phyloP scores from a whole-genome alignment of 2,888 invertebrate genomes.

The Strigamia transsilvanica region DNA sequence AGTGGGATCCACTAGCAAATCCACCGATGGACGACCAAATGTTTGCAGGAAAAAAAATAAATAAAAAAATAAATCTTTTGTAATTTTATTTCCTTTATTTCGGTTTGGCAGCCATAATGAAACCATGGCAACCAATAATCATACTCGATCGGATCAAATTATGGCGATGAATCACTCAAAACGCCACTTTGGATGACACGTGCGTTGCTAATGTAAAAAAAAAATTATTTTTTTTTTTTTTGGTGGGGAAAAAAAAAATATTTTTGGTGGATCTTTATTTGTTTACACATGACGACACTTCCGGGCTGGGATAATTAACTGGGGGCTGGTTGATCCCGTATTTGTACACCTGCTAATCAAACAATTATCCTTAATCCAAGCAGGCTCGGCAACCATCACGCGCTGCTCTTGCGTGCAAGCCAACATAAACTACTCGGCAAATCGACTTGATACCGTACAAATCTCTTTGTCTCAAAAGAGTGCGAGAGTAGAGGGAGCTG shows the following conservation, averaged over 20 bases:
- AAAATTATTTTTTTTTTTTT: slow-evolving; percentile 9
- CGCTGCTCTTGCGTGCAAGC: slow-evolving; percentile 30
- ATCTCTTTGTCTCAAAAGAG: slow-evolving; percentile 40
- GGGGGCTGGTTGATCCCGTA: slow-evolving; percentile 42
- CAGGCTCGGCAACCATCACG: slow-evolving; percentile 45
- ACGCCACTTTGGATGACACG: neutral
- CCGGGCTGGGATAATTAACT: slow-evolving; percentile 51
- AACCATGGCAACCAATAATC: neutral
- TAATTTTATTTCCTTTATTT: neutral
- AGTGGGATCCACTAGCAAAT: slow-evolving; percentile 14
- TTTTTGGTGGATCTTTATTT: neutral
- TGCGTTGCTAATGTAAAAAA: neutral
- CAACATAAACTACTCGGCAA: slow-evolving; percentile 42
- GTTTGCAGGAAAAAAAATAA: neutral
- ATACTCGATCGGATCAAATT: slow-evolving; percentile 8
- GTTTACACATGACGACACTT: slow-evolving; percentile 30
- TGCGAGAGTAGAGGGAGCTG: neutral
- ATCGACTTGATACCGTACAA: slow-evolving; percentile 42
- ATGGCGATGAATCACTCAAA: slow-evolving; percentile 9
- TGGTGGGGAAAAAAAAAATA: neutral
- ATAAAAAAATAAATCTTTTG: neutral
- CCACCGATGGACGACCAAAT: slow-evolving; percentile 9
- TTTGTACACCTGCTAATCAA: slow-evolving; percentile 53
- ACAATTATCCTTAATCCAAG: slow-evolving; percentile 53
- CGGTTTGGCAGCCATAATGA: neutral